Percentiles rank a stretch among this genome's conserved stretches.
phyloP scores from a whole-genome alignment of 1,140 invertebrate species.

The Rhopalosiphum maidis region DNA sequence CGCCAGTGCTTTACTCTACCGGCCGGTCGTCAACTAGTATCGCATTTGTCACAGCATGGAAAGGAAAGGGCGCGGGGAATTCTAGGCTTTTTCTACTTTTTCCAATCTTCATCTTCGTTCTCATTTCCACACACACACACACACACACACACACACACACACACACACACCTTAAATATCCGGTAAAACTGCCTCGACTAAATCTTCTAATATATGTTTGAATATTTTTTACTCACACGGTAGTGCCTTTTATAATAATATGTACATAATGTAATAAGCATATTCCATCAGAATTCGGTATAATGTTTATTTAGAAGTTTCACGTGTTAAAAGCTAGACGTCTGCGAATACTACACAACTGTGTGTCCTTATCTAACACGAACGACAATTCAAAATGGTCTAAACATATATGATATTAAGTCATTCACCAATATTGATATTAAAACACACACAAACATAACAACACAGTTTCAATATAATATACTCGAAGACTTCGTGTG shows the following conservation, averaged over 20 bases:
- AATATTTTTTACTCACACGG: background rate
- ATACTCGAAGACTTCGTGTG: background rate
- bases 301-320: background rate
- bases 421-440: background rate
- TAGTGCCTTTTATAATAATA: background rate
- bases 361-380: background rate
- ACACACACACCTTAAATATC: no score
- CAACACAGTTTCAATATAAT: background rate
- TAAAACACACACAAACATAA: background rate
- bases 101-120: background rate
- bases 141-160: no score
- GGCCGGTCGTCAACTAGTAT: background rate
- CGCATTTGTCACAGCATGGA: background rate
- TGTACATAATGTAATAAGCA: background rate
- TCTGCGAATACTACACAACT: background rate
- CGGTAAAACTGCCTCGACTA: background rate
- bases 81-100: background rate
- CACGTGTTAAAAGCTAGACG: background rate
- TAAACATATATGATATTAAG: background rate
- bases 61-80: background rate
- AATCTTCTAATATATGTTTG: slow-evolving; percentile 30
- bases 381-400: background rate
- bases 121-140: no score
- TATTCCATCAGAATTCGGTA: background rate
- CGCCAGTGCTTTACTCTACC: background rate